These are phyloP conservation scores for Spilosoma lubricipeda DNA, from an alignment of 2,888 invertebrate species.

Conservation along the genomic window DNA sequence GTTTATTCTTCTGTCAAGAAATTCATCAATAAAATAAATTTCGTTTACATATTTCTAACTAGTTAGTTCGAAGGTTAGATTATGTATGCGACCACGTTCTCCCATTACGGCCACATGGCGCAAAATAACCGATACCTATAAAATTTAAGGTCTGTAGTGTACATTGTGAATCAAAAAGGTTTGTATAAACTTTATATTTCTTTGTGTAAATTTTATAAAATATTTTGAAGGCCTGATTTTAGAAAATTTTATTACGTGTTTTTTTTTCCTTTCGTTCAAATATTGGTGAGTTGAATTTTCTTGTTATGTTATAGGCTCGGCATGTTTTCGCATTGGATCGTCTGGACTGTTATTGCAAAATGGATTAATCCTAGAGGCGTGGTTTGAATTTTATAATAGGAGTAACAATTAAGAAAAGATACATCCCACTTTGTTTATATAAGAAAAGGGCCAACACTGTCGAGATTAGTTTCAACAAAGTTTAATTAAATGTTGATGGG, in stretches of 20 bases:
- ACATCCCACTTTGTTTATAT: background rate
- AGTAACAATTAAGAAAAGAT: background rate
- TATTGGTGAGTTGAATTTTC: background rate
- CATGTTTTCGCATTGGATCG: no score
- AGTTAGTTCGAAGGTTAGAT: background rate
- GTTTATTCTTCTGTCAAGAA: background rate
- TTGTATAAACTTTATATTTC: background rate
- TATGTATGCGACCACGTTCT: background rate
- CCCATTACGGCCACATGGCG: slow-evolving; percentile 2
- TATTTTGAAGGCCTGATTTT: background rate
- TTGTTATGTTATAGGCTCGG: background rate
- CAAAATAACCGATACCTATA: background rate
- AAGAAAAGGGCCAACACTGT: background rate
- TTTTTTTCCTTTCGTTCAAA: background rate
- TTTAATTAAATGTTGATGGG: background rate
- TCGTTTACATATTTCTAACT: background rate
- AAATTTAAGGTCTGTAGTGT: background rate
- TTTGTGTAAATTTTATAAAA: background rate
- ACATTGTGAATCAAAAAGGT: background rate
- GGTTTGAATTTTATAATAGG: background rate
- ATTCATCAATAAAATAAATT: background rate
- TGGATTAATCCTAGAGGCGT: no score
- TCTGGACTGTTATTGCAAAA: no score
- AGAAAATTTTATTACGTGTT: background rate
- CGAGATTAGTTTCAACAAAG: background rate